Conservation (phyloP, 2,888 invertebrate genomes). For the Netelia fuscicornis region DNA sequence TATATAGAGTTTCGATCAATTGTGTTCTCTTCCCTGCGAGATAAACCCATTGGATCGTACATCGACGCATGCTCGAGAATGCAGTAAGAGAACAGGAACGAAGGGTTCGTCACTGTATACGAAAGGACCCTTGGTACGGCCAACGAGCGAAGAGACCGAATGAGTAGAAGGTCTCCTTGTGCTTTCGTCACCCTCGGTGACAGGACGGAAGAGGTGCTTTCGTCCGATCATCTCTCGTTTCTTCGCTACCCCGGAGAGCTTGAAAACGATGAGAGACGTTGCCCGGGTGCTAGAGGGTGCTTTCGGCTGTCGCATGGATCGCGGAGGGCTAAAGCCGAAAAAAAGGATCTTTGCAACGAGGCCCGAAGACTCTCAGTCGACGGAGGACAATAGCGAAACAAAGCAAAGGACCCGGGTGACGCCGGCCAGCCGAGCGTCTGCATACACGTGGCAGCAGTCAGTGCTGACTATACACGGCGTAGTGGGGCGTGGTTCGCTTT, state of each 20-base stretch:
- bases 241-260: conserved; percentile 31
- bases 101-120: not conserved
- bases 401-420: conserved; percentile 57
- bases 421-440: conserved; percentile 32
- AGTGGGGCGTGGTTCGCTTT: conserved; percentile 38
- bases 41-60: not conserved
- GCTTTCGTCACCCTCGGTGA: conserved; percentile 49
- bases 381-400: conserved; percentile 53
- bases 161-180: conserved; percentile 38
- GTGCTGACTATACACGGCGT: conserved; percentile 22
- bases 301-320: conserved; percentile 19
- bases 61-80: not conserved
- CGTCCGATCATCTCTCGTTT: conserved; percentile 51
- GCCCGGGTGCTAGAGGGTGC: conserved; percentile 3
- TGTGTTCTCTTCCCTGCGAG: not conserved
- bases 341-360: conserved; percentile 36
- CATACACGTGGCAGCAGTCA: conserved; percentile 33
- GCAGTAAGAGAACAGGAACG: not conserved
- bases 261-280: conserved; percentile 16
- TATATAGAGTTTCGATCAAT: not conserved
- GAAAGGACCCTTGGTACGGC: conserved; percentile 4
- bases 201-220: conserved; percentile 22
- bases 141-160: not conserved
- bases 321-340: conserved; percentile 29
- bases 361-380: conserved; percentile 44